A percentile compares a stretch with the other conserved stretches of the same genome.
These are phyloP conservation scores for Syngnathus acus DNA, from an alignment of 2,797 vertebrate genomes.

Conservation along the genomic window DNA sequence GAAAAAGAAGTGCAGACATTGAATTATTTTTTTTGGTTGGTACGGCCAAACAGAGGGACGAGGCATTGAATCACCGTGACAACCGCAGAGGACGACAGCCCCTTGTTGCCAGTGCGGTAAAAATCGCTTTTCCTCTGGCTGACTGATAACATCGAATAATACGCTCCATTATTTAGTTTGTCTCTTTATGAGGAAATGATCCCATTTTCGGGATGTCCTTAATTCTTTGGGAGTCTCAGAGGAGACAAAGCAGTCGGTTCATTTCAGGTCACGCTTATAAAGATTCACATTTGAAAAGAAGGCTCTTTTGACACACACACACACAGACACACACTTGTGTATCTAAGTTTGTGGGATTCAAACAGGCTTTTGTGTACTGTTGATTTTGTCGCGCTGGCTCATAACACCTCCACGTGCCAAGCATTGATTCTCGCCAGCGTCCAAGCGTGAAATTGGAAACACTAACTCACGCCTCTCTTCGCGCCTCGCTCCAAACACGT, in stretches of 20 bases:
- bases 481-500: not conserved
- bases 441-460: conserved; percentile 64
- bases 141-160: not conserved
- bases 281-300: not conserved
- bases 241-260: not conserved
- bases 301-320: not conserved
- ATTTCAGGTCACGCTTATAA: not conserved
- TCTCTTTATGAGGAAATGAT: not conserved
- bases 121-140: not conserved
- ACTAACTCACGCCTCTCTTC: conserved; percentile 29
- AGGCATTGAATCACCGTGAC: not conserved
- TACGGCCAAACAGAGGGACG: not conserved
- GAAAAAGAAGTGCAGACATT: not conserved
- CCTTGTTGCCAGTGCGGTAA: not conserved
- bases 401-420: conserved; percentile 50
- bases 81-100: not conserved
- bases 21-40: no score
- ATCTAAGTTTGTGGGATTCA: not conserved
- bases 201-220: not conserved
- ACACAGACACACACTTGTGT: not conserved
- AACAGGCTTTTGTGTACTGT: not conserved
- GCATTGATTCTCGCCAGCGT: conserved; percentile 43
- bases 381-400: conserved; percentile 17
- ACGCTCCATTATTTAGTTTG: conserved; percentile 2
- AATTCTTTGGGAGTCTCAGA: not conserved